These are phyloP conservation scores for Lasiommata megera DNA, from an alignment of 2,888 invertebrate species.

Conservation along the genomic window DNA sequence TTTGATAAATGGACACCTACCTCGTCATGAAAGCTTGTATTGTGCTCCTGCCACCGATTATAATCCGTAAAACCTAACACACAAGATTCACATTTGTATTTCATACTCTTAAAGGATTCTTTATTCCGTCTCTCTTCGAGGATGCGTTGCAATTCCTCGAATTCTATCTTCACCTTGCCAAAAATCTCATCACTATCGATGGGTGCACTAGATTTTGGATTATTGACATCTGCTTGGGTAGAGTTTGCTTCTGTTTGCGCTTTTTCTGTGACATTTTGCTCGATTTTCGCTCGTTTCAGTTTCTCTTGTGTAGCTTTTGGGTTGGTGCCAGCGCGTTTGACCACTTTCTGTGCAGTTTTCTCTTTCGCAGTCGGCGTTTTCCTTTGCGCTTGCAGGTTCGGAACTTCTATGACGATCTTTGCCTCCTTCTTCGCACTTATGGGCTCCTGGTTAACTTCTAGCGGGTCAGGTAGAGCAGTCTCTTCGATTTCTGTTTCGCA, in stretches of 20 bases:
- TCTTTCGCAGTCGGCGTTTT: too few relatives aligned
- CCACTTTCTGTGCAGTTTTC: background rate
- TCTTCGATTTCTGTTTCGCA: background rate
- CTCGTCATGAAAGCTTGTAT: background rate
- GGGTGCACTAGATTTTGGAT: background rate
- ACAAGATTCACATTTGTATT: constrained; percentile 10
- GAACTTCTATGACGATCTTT: background rate
- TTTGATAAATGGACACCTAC: background rate
- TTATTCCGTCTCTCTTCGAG: background rate
- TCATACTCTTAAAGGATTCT: background rate
- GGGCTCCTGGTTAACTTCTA: background rate
- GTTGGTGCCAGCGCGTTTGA: background rate
- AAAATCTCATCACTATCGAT: background rate
- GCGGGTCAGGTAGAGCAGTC: background rate
- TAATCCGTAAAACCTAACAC: background rate
- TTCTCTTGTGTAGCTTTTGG: background rate
- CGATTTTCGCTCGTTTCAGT: too few relatives aligned
- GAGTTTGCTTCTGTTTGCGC: background rate
- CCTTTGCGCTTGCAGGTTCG: background rate
- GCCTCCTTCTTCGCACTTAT: background rate
- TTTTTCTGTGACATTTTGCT: background rate
- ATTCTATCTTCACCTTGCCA: background rate
- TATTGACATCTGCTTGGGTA: background rate
- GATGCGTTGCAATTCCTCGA: background rate
- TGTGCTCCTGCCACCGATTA: background rate